These are phyloP conservation scores for Hylaeus anthracinus DNA, from an alignment of 1,140 invertebrate genomes.

Conservation along the genomic window DNA sequence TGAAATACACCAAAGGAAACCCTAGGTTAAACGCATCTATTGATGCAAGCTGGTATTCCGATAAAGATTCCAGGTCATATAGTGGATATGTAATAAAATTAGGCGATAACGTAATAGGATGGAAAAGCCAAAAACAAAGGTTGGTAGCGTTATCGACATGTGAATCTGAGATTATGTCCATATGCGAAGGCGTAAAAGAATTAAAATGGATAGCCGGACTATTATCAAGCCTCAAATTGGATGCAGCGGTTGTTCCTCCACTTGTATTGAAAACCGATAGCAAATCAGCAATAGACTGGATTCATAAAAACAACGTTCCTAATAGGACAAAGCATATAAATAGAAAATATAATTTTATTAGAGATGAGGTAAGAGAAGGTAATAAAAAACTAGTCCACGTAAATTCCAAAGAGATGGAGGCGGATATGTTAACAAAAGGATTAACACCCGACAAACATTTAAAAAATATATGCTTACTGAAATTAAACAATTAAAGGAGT, in stretches of 20 bases:
- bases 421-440: not conserved
- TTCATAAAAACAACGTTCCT: not conserved
- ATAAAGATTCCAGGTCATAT: not conserved
- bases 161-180: not conserved
- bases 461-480: too few species aligned
- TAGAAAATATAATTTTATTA: constrained; percentile 7
- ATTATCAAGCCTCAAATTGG: not conserved
- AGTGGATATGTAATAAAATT: not conserved
- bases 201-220: not conserved
- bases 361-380: not conserved
- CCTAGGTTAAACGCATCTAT: not conserved
- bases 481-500: too few species aligned
- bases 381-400: not conserved
- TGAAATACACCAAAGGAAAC: not conserved
- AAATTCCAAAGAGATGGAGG: not conserved
- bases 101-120: not conserved
- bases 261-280: not conserved
- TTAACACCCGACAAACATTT: not conserved
- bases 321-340: not conserved
- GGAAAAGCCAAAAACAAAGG: not conserved
- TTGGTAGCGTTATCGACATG: not conserved
- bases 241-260: not conserved
- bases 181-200: not conserved
- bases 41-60: not conserved
- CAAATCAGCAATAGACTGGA: not conserved